phyloP scores from a whole-genome alignment of 2,113 vertebrate species.

The Syngnathus typhle region DNA sequence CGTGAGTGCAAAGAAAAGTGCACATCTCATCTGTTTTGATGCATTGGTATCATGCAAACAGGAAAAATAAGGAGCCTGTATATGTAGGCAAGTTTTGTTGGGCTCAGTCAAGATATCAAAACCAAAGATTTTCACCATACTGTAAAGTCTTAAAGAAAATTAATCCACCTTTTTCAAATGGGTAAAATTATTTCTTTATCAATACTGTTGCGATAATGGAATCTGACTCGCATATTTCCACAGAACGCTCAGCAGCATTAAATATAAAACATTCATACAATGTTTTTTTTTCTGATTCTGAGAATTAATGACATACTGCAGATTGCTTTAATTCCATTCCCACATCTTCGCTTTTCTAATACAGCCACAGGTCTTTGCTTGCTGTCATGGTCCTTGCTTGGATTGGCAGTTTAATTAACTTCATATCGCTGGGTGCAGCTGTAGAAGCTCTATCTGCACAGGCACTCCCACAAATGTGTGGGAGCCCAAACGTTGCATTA shows the following conservation, averaged over 20 bases:
- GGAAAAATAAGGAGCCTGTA: neutral
- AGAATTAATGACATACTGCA: constrained; percentile 5
- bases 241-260: neutral
- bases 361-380: constrained; percentile 6
- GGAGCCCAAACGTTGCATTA: constrained; percentile 1
- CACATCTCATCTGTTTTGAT: neutral
- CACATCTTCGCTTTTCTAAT: constrained; percentile 5
- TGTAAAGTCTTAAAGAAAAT: neutral
- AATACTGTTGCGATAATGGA: neutral
- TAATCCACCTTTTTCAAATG: neutral
- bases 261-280: neutral
- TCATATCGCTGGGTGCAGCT: constrained; percentile 11
- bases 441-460: constrained; percentile 4
- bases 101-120: neutral
- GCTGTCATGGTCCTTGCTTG: constrained; percentile 4
- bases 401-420: constrained; percentile 21
- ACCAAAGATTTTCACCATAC: neutral
- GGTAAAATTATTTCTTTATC: neutral
- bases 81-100: neutral
- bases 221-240: constrained; percentile 1
- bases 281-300: neutral
- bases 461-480: neutral
- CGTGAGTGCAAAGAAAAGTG: neutral
- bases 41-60: neutral
- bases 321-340: constrained; percentile 1